These are phyloP conservation scores for Mesorhabditis spiculigera DNA, from an alignment of 2,888 invertebrate genomes.

Conservation along the genomic window DNA sequence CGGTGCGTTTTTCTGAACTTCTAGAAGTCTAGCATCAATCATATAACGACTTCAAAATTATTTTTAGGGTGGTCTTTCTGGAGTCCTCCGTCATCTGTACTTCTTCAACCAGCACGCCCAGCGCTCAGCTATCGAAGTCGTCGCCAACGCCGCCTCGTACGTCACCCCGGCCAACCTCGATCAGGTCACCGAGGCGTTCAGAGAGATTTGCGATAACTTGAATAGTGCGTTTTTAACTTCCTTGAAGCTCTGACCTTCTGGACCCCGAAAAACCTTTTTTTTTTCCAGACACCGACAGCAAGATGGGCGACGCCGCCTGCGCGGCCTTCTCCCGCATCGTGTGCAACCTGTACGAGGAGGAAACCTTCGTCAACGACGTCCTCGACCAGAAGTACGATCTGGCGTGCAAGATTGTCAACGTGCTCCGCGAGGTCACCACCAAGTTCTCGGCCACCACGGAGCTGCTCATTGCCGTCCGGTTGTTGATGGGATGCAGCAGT, in stretches of 20 bases:
- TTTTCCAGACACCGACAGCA: neutral
- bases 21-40: neutral
- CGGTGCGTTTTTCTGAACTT: neutral
- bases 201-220: neutral
- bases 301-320: neutral
- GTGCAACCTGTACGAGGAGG: conserved; percentile 4
- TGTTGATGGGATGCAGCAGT: neutral
- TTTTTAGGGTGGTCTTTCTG: neutral
- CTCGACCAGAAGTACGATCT: conserved; percentile 4
- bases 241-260: too few relatives aligned
- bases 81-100: neutral
- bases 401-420: neutral
- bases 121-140: neutral
- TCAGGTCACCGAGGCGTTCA: neutral
- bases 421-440: neutral
- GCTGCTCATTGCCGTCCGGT: neutral
- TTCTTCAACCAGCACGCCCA: conserved; percentile 4
- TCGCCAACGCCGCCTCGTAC: neutral
- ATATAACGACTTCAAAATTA: neutral
- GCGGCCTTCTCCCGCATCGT: neutral
- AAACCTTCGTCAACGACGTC: neutral
- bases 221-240: neutral
- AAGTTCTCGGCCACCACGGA: neutral
- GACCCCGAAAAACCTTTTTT: too few relatives aligned
- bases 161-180: neutral